A percentile compares a stretch with the other conserved stretches of the same genome.
Conservation (phyloP, 1,140 invertebrate genomes). For the Neoseiulus cucumeris region DNA sequence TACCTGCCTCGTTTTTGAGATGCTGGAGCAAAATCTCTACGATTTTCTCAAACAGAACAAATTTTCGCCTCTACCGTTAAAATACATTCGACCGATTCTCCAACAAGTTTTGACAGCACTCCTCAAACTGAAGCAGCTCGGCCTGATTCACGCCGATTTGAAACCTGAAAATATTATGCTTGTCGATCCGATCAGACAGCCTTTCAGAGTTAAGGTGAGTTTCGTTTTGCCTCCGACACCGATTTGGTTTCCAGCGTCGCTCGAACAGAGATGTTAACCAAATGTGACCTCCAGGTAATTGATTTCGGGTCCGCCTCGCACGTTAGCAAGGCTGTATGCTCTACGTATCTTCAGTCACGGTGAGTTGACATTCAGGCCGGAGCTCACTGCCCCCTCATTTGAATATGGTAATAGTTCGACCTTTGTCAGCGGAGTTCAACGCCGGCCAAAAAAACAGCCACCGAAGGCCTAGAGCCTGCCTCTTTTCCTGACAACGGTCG, state of each 20-base stretch:
- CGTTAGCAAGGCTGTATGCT: slow-evolving; percentile 96
- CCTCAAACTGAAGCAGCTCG: slow-evolving; percentile 93
- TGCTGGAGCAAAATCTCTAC: slow-evolving; percentile 99
- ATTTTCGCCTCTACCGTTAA: slow-evolving; percentile 88
- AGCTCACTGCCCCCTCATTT: not conserved
- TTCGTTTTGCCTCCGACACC: not conserved
- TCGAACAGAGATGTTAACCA: no score
- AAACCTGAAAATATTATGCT: slow-evolving; percentile 99
- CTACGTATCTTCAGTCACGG: slow-evolving; percentile 94
- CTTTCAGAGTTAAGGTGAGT: slow-evolving; percentile 45
- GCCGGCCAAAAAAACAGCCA: not conserved
- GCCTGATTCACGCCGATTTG: slow-evolving; percentile 94
- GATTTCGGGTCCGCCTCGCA: slow-evolving; percentile 98
- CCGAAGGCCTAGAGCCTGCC: no score
- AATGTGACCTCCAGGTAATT: slow-evolving; percentile 63
- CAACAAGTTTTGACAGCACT: slow-evolving; percentile 96
- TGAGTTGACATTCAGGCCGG: slow-evolving; percentile 36
- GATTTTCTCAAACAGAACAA: slow-evolving; percentile 99
- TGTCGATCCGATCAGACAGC: slow-evolving; percentile 87
- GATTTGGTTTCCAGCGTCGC: no score
- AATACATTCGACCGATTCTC: slow-evolving; percentile 93
- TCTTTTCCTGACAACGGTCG: no score
- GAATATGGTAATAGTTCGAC: not conserved
- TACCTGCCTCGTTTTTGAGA: slow-evolving; percentile 98
- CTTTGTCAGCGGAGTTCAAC: not conserved